Evolutionary conservation across 1,140 invertebrate species (phyloP).

Genomic region (Trichonephila clavata): DNA sequence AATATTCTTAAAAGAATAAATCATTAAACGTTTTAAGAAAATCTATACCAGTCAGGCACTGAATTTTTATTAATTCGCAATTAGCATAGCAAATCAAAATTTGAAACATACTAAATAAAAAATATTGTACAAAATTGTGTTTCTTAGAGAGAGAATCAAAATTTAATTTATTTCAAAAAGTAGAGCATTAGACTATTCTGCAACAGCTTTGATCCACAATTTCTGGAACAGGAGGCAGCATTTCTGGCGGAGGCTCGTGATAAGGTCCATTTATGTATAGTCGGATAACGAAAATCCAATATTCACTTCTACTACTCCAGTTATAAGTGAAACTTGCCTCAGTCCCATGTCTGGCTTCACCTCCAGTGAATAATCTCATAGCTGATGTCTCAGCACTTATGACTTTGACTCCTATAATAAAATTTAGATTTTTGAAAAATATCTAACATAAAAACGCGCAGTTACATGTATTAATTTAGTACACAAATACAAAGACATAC

Average conservation of each 20-base stretch:
- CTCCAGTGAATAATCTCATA: slow-evolving; percentile 77
- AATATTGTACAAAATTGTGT: too few species aligned
- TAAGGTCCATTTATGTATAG: slow-evolving; percentile 77
- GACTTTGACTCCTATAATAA: slow-evolving; percentile 73
- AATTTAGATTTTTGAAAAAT: background rate
- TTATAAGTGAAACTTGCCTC: slow-evolving; percentile 78
- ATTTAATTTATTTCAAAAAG: background rate
- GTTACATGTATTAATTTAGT: too few species aligned
- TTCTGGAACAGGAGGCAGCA: slow-evolving; percentile 65
- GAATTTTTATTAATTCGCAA: too few species aligned
- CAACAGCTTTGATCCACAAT: slow-evolving; percentile 56
- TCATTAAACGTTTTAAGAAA: too few species aligned
- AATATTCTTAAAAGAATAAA: too few species aligned
- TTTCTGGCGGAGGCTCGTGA: slow-evolving; percentile 74
- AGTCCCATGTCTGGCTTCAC: slow-evolving; percentile 73
- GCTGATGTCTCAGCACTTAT: slow-evolving; percentile 76
- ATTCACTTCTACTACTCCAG: slow-evolving; percentile 64
- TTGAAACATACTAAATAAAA: too few species aligned
- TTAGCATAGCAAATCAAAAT: too few species aligned
- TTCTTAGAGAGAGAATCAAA: background rate
- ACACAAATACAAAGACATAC: too few species aligned
- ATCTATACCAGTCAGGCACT: too few species aligned
- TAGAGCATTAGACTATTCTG: background rate
- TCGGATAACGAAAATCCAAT: slow-evolving; percentile 78
- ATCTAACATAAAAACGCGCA: background rate